Evolutionary conservation across 2,113 vertebrate genomes (phyloP).

Genomic region (Hemicordylus capensis): DNA sequence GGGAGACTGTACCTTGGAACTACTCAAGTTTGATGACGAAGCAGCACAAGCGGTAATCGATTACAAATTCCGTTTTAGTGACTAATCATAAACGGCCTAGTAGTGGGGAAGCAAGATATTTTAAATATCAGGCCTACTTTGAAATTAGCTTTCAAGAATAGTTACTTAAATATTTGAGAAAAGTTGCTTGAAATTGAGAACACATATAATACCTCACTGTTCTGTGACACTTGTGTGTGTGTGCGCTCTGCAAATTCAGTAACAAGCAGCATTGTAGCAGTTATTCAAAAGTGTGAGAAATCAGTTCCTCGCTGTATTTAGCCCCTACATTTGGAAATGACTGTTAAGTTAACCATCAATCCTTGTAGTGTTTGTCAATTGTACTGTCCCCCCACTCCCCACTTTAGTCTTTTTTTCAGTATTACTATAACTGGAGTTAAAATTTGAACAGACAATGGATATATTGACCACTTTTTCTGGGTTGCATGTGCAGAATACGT

Average conservation of each 20-base stretch:
- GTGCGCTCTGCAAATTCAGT: background rate
- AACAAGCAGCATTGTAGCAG: background rate
- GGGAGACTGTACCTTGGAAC: slow-evolving; percentile 87
- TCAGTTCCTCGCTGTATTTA: background rate
- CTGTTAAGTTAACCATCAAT: background rate
- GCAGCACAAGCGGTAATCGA: slow-evolving; percentile 93
- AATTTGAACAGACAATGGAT: background rate
- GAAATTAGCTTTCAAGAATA: background rate
- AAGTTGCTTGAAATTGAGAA: background rate
- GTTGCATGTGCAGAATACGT: background rate
- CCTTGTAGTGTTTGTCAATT: background rate
- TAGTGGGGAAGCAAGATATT: background rate
- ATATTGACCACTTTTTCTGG: background rate
- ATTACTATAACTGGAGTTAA: background rate
- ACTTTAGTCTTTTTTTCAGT: background rate
- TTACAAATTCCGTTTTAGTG: background rate
- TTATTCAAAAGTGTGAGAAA: background rate
- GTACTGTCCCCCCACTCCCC: no score
- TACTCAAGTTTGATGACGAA: slow-evolving; percentile 97
- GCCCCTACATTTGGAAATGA: background rate
- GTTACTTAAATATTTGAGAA: background rate
- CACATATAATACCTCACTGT: no score
- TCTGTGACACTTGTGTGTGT: background rate
- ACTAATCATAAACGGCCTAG: background rate
- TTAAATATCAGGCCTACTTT: background rate